Evolutionary conservation across 1,140 invertebrate species (phyloP).

Genomic region (Atopsyche davidsoni): DNA sequence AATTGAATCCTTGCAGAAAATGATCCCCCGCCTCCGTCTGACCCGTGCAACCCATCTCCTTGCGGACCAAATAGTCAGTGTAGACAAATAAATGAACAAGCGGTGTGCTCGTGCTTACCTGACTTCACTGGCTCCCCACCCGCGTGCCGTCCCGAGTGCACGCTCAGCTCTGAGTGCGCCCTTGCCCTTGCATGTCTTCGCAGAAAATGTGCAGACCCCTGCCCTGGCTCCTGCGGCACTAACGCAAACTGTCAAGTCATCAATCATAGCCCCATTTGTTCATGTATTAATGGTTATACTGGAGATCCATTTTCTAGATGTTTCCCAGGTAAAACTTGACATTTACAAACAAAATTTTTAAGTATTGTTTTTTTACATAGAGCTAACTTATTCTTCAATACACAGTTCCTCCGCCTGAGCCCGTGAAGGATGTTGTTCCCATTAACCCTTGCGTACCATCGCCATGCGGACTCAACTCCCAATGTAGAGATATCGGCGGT

Average conservation of each 20-base stretch:
- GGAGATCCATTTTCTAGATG: conserved; percentile 57
- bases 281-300: conserved; percentile 59
- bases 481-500: conserved; percentile 56
- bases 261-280: conserved; percentile 70
- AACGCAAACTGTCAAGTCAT: conserved; percentile 56
- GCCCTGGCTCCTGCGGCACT: conserved; percentile 55
- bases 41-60: conserved; percentile 62
- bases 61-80: conserved; percentile 68
- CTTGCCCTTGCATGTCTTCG: conserved; percentile 56
- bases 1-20: conserved; percentile 34
- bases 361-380: no score
- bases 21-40: conserved; percentile 31
- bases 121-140: conserved; percentile 60
- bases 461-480: conserved; percentile 64
- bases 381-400: conserved; percentile 38
- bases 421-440: conserved; percentile 35
- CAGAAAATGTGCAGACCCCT: conserved; percentile 62
- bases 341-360: no score
- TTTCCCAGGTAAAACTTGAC: conserved; percentile 57
- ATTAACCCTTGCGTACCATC: conserved; percentile 58
- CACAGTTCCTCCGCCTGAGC: conserved; percentile 32
- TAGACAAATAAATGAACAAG: conserved; percentile 44
- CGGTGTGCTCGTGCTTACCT: conserved; percentile 55
- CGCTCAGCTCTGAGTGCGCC: conserved; percentile 59
- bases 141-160: conserved; percentile 62